Conservation (phyloP, 2,113 vertebrate genomes). For the Cyphomyrus plagiostoma region DNA sequence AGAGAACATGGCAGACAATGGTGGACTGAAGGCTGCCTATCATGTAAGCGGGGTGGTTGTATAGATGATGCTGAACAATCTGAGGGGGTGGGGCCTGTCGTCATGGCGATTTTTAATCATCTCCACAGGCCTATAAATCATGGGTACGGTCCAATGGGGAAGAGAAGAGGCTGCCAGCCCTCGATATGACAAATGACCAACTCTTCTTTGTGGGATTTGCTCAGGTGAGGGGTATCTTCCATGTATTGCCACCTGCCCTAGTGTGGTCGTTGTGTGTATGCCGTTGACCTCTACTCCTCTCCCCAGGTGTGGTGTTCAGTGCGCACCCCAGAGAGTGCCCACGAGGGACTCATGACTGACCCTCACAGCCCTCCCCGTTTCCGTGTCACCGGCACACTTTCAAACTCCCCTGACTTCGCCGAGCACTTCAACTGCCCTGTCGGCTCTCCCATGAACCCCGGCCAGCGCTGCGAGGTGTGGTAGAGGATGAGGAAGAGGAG, state of each 20-base stretch:
- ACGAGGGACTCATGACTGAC: slow-evolving; percentile 91
- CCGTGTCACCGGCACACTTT: slow-evolving; percentile 88
- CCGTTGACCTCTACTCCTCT: background rate
- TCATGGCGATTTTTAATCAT: background rate
- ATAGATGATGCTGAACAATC: background rate
- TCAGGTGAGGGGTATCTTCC: slow-evolving; percentile 66
- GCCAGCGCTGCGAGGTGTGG: slow-evolving; percentile 91
- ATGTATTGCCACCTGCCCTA: too few species aligned
- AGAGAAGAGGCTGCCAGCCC: slow-evolving; percentile 80
- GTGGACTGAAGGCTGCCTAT: slow-evolving; percentile 91
- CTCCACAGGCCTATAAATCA: slow-evolving; percentile 74
- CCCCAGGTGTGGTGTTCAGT: slow-evolving; percentile 94
- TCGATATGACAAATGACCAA: slow-evolving; percentile 89
- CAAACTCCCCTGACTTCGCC: slow-evolving; percentile 91
- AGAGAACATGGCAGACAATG: slow-evolving; percentile 93
- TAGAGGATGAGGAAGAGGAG: slow-evolving; percentile 46
- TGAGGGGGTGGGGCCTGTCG: background rate
- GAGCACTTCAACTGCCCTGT: slow-evolving; percentile 78
- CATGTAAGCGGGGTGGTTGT: slow-evolving; percentile 63
- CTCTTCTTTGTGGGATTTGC: slow-evolving; percentile 97
- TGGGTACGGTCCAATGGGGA: slow-evolving; percentile 80
- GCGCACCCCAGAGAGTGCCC: slow-evolving; percentile 89
- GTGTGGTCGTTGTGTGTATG: background rate
- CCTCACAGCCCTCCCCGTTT: slow-evolving; percentile 91
- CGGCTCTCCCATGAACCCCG: slow-evolving; percentile 88